These are phyloP conservation scores for Asteroscopus sphinx DNA, from an alignment of 2,888 invertebrate species.

Conservation along the genomic window DNA sequence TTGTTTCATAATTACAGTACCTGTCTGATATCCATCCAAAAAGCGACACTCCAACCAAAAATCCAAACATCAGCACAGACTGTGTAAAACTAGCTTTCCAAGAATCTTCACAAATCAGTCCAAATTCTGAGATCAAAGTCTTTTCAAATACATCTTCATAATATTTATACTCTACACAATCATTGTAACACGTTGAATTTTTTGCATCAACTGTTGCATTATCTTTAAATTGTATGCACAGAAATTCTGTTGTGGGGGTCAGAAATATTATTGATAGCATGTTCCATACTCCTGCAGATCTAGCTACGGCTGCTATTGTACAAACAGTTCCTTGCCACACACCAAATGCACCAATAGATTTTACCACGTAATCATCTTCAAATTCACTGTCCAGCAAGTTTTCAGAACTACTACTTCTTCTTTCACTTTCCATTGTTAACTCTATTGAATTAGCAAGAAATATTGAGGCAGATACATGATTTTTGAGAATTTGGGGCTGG, in stretches of 20 bases:
- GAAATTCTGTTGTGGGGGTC: constrained; percentile 66
- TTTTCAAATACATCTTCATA: constrained; percentile 65
- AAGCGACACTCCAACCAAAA: constrained; percentile 67
- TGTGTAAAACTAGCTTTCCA: constrained; percentile 75
- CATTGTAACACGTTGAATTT: constrained; percentile 68
- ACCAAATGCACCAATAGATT: constrained; percentile 73
- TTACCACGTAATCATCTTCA: constrained; percentile 70
- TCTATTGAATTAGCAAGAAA: constrained; percentile 15
- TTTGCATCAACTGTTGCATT: constrained; percentile 50
- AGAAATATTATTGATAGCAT: constrained; percentile 70
- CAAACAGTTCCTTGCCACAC: constrained; percentile 70
- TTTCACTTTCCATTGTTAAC: constrained; percentile 52
- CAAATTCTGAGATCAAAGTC: constrained; percentile 70
- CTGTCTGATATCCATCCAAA: constrained; percentile 79
- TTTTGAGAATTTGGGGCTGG: constrained; percentile 14
- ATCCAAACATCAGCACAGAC: constrained; percentile 72
- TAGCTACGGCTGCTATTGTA: constrained; percentile 58
- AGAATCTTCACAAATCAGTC: constrained; percentile 68
- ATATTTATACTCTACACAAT: constrained; percentile 68
- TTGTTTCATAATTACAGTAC: constrained; percentile 54
- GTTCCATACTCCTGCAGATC: constrained; percentile 69
- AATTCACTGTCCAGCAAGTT: constrained; percentile 39
- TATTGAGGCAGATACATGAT: constrained; percentile 14
- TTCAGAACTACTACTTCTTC: constrained; percentile 38
- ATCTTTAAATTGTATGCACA: constrained; percentile 60